These are phyloP conservation scores for Grammomys surdaster DNA, from an alignment of 2,113 vertebrate genomes.

Conservation along the genomic window DNA sequence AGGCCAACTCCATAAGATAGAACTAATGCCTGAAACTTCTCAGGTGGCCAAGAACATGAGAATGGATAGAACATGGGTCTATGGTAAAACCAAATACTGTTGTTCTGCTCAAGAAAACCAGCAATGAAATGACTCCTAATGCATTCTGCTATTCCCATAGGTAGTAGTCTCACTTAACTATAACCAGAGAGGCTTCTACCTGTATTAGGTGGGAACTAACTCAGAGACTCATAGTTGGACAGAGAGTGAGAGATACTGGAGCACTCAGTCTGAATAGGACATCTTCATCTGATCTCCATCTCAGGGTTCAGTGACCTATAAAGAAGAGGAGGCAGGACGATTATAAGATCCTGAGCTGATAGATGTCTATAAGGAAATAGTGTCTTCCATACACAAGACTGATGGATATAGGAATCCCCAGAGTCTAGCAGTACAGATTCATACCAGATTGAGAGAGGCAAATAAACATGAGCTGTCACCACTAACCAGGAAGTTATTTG, in stretches of 20 bases:
- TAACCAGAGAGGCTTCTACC: background rate
- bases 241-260: background rate
- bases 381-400: background rate
- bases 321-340: background rate
- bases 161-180: background rate
- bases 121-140: background rate
- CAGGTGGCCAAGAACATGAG: background rate
- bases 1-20: background rate
- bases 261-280: background rate
- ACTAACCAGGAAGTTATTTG: background rate
- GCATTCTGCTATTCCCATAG: too few relatives aligned
- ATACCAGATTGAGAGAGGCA: background rate
- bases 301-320: background rate
- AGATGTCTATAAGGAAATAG: background rate
- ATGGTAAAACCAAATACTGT: background rate
- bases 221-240: background rate
- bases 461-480: background rate
- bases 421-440: background rate
- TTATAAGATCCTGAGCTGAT: background rate
- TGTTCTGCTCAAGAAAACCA: background rate
- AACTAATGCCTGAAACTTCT: background rate
- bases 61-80: background rate
- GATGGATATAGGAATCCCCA: background rate
- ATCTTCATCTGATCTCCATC: background rate
- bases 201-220: background rate